Conservation (phyloP, 2,888 invertebrate genomes). For the Chalcis sispes region DNA sequence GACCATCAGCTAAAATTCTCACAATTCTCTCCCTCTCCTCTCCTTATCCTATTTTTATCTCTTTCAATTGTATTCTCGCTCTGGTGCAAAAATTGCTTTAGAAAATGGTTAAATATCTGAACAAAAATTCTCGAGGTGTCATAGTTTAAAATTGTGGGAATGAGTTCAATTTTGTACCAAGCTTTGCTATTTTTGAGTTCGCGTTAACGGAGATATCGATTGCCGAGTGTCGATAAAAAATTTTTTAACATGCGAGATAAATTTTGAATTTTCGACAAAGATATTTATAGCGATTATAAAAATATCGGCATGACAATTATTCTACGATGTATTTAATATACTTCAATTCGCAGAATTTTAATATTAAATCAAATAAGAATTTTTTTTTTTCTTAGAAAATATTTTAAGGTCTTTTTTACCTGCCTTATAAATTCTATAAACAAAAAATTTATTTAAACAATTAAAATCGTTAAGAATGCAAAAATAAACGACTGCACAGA, state of each 20-base stretch:
- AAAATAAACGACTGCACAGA: neutral
- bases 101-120: conserved; percentile 23
- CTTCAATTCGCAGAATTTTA: no score
- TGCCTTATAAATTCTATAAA: conserved; percentile 2
- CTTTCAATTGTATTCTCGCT: neutral
- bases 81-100: conserved; percentile 11
- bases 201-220: no score
- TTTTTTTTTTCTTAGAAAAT: neutral
- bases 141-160: neutral
- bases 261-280: no score
- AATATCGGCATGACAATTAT: no score
- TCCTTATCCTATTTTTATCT: no score
- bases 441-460: neutral
- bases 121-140: neutral
- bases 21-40: conserved; percentile 12
- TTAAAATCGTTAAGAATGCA: neutral
- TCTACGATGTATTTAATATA: no score
- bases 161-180: neutral
- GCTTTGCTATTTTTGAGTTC: neutral
- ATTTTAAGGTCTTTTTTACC: neutral
- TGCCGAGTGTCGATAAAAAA: no score
- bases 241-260: no score
- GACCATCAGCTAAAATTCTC: conserved; percentile 26
- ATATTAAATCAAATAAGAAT: no score
- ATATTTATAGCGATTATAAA: no score